Conservation (phyloP, 2,888 invertebrate genomes). For the Allophyes oxyacanthae region DNA sequence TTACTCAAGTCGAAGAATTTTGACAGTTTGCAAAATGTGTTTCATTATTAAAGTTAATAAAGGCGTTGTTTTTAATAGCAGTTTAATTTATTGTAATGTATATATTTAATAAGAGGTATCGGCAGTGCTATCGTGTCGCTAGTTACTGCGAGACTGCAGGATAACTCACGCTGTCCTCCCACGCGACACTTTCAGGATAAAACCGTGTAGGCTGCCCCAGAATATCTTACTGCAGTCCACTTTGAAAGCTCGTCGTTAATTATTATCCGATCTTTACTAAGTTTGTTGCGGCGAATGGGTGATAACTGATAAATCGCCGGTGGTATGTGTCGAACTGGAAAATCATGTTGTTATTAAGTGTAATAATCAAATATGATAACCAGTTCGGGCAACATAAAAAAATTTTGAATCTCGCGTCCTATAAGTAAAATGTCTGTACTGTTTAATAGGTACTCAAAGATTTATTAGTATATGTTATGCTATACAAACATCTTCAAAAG, state of each 20-base stretch:
- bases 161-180: conserved; percentile 76
- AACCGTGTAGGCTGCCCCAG: conserved; percentile 59
- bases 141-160: conserved; percentile 64
- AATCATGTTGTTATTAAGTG: conserved; percentile 33
- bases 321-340: conserved; percentile 34
- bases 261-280: conserved; percentile 45
- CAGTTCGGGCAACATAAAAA: conserved; percentile 2
- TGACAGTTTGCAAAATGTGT: conserved; percentile 66
- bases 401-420: background rate
- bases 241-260: conserved; percentile 55
- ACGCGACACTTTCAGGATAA: conserved; percentile 62
- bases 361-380: conserved; percentile 33
- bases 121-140: conserved; percentile 64
- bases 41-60: conserved; percentile 62
- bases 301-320: conserved; percentile 46
- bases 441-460: too few relatives aligned
- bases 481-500: too few relatives aligned
- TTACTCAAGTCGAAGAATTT: conserved; percentile 64
- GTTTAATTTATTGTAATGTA: conserved; percentile 64
- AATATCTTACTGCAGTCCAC: conserved; percentile 54
- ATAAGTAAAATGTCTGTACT: background rate
- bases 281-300: conserved; percentile 33
- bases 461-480: background rate
- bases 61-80: conserved; percentile 56
- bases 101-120: conserved; percentile 56